A percentile compares a stretch with the other conserved stretches of the same genome.
Evolutionary conservation across 2,113 vertebrate genomes (phyloP).

Genomic region (Morone chrysops): DNA sequence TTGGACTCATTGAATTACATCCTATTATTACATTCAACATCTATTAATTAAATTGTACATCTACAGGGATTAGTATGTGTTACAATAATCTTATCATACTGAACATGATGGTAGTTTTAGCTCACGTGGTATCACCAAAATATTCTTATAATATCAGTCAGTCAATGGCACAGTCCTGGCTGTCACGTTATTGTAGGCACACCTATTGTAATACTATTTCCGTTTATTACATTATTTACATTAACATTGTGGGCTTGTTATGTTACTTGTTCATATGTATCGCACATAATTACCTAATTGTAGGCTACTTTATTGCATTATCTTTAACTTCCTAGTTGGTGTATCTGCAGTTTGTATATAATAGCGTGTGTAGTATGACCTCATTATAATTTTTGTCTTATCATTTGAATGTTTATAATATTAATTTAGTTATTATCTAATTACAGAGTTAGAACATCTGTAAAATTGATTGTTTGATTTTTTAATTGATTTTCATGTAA

Average conservation of each 20-base stretch:
- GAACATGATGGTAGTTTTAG: background rate
- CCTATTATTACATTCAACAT: background rate
- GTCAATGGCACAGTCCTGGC: background rate
- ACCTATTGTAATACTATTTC: background rate
- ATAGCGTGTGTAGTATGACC: too few species aligned
- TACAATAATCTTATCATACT: background rate
- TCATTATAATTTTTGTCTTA: background rate
- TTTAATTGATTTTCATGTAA: background rate
- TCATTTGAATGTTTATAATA: background rate
- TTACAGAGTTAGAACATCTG: background rate
- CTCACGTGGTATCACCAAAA: background rate
- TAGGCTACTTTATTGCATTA: background rate
- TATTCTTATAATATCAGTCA: background rate
- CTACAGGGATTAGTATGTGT: background rate
- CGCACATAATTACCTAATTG: background rate
- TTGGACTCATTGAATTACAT: background rate
- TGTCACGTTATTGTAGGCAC: background rate
- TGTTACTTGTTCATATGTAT: background rate
- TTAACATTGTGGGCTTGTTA: background rate
- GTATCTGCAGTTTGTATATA: too few species aligned
- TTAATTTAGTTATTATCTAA: background rate
- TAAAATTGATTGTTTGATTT: background rate
- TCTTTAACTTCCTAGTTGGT: background rate
- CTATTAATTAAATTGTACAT: background rate
- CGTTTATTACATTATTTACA: background rate